These are phyloP conservation scores for Dasyprocta punctata DNA, from an alignment of 2,113 vertebrate species.

Conservation along the genomic window DNA sequence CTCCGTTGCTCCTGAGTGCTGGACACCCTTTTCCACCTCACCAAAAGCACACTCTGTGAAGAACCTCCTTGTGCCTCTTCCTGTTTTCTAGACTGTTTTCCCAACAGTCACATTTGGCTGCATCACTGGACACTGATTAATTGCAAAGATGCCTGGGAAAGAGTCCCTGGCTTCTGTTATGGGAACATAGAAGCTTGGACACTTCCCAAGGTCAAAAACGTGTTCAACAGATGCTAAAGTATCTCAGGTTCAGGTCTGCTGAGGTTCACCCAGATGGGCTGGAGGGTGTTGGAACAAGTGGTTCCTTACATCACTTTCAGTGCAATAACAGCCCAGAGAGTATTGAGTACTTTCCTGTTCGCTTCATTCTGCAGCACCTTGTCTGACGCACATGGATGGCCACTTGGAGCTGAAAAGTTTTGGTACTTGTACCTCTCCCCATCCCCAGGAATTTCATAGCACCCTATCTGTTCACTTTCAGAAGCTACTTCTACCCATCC, in stretches of 20 bases:
- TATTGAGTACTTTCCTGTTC: background rate
- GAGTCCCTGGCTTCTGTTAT: background rate
- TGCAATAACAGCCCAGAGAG: background rate
- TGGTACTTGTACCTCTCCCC: background rate
- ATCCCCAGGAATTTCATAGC: too few species aligned
- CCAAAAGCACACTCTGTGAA: background rate
- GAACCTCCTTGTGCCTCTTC: background rate
- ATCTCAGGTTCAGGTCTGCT: background rate
- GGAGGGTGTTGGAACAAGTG: fast-evolving
- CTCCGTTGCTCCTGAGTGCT: background rate
- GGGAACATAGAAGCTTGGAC: background rate
- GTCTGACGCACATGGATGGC: too few species aligned
- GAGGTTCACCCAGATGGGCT: background rate
- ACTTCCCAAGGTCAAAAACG: background rate
- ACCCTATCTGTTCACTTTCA: background rate
- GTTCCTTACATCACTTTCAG: background rate
- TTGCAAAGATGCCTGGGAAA: background rate
- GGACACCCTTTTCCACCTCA: background rate
- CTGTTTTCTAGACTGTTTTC: background rate
- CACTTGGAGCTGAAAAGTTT: background rate
- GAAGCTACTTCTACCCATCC: background rate
- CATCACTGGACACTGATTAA: background rate
- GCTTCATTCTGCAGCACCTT: background rate
- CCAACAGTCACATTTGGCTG: background rate
- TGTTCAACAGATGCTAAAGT: background rate